Conservation (phyloP, 2,888 invertebrate genomes). For the Tetragonula carbonaria region DNA sequence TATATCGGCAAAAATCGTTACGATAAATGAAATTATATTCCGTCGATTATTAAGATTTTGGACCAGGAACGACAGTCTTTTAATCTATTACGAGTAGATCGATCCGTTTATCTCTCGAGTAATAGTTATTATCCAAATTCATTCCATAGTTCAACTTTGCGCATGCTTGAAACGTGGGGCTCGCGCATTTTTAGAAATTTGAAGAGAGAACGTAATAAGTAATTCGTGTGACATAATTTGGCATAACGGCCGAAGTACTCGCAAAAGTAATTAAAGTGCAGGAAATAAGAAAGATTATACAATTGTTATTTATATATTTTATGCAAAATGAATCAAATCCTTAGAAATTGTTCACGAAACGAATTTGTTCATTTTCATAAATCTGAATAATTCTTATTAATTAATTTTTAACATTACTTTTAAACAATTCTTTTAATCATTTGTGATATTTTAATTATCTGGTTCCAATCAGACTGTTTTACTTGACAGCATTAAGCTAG, state of each 20-base stretch:
- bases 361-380: too few species aligned
- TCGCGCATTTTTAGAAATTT: background rate
- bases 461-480: background rate
- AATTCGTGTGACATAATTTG: background rate
- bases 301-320: too few species aligned
- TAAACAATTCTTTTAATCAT: background rate
- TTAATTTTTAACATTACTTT: background rate
- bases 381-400: too few species aligned
- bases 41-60: background rate
- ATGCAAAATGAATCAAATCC: too few species aligned
- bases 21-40: slow-evolving; percentile 79
- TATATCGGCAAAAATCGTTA: slow-evolving; percentile 90
- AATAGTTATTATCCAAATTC: background rate
- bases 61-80: background rate
- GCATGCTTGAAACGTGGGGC: background rate
- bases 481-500: too few species aligned
- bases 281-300: too few species aligned
- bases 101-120: background rate
- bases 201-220: background rate
- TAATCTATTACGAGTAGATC: background rate
- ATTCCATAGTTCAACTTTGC: background rate
- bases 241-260: too few species aligned
- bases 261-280: too few species aligned
- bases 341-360: too few species aligned
- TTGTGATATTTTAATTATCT: background rate